Evolutionary conservation across 2,797 vertebrate genomes (phyloP).

Genomic region (Sebastes minor): DNA sequence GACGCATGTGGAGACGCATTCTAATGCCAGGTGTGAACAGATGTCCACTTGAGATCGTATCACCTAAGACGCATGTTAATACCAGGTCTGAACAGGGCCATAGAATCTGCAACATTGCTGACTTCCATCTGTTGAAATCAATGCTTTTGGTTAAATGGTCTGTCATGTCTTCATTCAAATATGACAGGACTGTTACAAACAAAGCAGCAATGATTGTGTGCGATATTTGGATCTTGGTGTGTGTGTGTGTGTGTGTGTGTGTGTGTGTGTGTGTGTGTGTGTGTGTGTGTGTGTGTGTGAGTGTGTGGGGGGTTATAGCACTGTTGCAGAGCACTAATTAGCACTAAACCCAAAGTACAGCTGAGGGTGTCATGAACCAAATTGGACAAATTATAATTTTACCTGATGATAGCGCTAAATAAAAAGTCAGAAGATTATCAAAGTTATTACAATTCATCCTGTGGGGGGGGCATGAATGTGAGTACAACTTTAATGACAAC

Average conservation of each 20-base stretch:
- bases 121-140: background rate
- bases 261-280: no score
- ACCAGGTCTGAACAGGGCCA: background rate
- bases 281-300: no score
- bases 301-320: no score
- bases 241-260: no score
- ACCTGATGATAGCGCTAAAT: background rate
- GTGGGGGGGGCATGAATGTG: background rate
- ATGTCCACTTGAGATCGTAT: no score
- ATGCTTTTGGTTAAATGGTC: background rate
- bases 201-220: background rate
- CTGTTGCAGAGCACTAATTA: no score
- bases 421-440: background rate
- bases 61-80: no score
- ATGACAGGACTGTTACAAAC: background rate
- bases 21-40: no score
- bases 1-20: no score
- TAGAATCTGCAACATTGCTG: background rate
- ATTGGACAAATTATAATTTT: background rate
- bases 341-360: no score
- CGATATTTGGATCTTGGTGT: accelerated
- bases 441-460: background rate
- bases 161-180: background rate
- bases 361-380: no score
- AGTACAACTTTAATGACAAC: background rate